Conservation (phyloP, 2,888 invertebrate species). For the Netelia inedita region DNA sequence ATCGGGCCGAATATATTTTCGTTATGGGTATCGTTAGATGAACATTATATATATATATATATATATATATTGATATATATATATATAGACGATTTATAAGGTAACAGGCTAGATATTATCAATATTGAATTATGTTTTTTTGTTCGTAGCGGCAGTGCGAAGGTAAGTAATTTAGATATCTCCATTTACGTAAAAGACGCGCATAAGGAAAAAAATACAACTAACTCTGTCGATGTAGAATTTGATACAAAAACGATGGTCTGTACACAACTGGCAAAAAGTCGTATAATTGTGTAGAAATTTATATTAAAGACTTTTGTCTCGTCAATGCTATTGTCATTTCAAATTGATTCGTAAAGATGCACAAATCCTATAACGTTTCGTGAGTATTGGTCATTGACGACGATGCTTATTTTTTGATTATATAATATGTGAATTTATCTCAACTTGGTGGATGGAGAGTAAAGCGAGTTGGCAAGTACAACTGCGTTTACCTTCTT, state of each 20-base stretch:
- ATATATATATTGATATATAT: slow-evolving; percentile 48
- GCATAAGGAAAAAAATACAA: slow-evolving; percentile 52
- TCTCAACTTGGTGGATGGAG: slow-evolving; percentile 37
- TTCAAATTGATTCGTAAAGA: slow-evolving; percentile 68
- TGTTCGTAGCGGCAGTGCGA: slow-evolving; percentile 83
- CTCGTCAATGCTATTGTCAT: slow-evolving; percentile 78
- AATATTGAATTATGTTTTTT: slow-evolving; percentile 77
- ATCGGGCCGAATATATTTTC: slow-evolving; percentile 51
- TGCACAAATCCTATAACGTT: slow-evolving; percentile 56
- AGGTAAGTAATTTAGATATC: slow-evolving; percentile 79
- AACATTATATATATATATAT: slow-evolving; percentile 53
- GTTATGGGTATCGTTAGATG: slow-evolving; percentile 57
- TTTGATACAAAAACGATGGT: slow-evolving; percentile 77
- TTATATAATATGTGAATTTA: slow-evolving; percentile 44
- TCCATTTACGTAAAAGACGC: slow-evolving; percentile 62
- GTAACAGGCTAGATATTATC: slow-evolving; percentile 76
- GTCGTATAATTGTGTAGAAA: slow-evolving; percentile 75
- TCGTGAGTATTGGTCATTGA: slow-evolving; percentile 66
- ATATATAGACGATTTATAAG: slow-evolving; percentile 43
- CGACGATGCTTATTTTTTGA: slow-evolving; percentile 54
- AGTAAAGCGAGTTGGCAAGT: slow-evolving; percentile 45
- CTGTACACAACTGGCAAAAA: slow-evolving; percentile 72
- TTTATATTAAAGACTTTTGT: slow-evolving; percentile 78
- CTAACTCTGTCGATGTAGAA: slow-evolving; percentile 72
- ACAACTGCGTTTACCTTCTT: slow-evolving; percentile 37